Base-by-base conservation (phyloP, 1,140 invertebrate species). In the Plutomurus gul region DNA sequence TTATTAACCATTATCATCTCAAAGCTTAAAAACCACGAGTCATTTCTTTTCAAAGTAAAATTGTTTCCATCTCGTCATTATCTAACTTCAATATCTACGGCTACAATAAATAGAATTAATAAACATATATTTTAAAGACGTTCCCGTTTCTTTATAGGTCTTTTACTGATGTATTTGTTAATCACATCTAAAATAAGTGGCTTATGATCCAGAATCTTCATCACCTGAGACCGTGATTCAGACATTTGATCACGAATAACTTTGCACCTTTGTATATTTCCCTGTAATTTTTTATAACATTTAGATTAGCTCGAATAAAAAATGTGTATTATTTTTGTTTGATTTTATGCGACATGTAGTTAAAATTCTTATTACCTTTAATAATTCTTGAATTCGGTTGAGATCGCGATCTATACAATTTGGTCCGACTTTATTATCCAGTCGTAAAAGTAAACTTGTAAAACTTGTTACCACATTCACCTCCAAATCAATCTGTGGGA, bases 261-360 rank as follows among this genome's bases (percentile, higher is more conserved):
- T 89, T 93, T 95, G 86, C 95, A 96, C 56, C 96, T 90, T 87
- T 99, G 96, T 85, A 97, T 93, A 87, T 98, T 98, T 40, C 95
- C 96, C 93, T 95, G 87, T n/a, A n/a, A n/a, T n/a, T n/a, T n/a
- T n/a, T n/a, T n/a, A n/a, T n/a, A n/a, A n/a, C n/a, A n/a, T n/a
- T n/a, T n/a, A n/a, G n/a, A n/a, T n/a, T n/a, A n/a, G n/a, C n/a
- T n/a, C n/a, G n/a, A n/a, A n/a, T n/a, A 47, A 51, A 80, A 36
- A 33, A 80, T 10, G 7, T 36, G 36, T 0, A 2, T 47, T 47
- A 47, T 47, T 47, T 47, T 47, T 6, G 8, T 47, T 0, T 47
- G n/a, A 13, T 8, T 18, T 47, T 18, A 47, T 16, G 16, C 2
- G 6, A 56, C 4, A 46, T n/a, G 11, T 60, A 1, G 4, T 27